phyloP scores from a whole-genome alignment of 2,113 vertebrate species.

The Mellivora capensis region DNA sequence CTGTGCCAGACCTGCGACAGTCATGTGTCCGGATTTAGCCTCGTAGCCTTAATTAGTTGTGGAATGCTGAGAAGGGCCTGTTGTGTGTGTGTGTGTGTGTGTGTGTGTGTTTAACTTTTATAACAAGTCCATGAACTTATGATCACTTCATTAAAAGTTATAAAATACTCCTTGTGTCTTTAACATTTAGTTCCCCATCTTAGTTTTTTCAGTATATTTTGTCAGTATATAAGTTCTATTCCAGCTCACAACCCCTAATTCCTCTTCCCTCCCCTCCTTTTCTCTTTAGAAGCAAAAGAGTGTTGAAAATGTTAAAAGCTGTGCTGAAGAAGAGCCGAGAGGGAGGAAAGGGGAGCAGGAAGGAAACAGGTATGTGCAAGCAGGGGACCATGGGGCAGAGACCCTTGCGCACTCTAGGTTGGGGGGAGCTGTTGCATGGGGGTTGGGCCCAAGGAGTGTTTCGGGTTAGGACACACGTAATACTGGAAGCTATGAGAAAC shows the following conservation, averaged over 20 bases:
- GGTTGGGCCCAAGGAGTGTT: neutral
- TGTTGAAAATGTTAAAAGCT: slow-evolving; percentile 93
- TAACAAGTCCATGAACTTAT: slow-evolving; percentile 83
- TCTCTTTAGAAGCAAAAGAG: slow-evolving; percentile 66
- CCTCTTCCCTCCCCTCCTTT: slow-evolving; percentile 58
- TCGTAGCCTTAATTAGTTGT: slow-evolving; percentile 85
- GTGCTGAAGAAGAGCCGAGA: slow-evolving; percentile 98
- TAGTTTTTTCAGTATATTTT: neutral
- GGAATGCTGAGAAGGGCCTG: slow-evolving; percentile 88
- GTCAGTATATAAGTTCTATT: neutral
- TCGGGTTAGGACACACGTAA: neutral
- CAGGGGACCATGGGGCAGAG: accelerated
- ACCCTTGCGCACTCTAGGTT: neutral
- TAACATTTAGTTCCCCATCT: slow-evolving; percentile 47
- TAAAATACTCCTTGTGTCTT: slow-evolving; percentile 72
- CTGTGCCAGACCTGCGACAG: slow-evolving; percentile 24
- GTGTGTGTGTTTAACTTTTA: slow-evolving; percentile 53
- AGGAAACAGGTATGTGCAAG: slow-evolving; percentile 88
- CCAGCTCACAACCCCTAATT: slow-evolving; percentile 57
- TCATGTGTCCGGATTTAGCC: slow-evolving; percentile 77
- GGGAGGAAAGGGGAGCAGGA: slow-evolving; percentile 92
- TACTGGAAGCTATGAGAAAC: neutral
- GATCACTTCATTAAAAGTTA: slow-evolving; percentile 83
- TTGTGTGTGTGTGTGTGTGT: slow-evolving; percentile 70
- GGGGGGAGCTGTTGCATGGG: neutral